Evolutionary conservation across 2,113 vertebrate species (phyloP).

Genomic region (Pithys albifrons): DNA sequence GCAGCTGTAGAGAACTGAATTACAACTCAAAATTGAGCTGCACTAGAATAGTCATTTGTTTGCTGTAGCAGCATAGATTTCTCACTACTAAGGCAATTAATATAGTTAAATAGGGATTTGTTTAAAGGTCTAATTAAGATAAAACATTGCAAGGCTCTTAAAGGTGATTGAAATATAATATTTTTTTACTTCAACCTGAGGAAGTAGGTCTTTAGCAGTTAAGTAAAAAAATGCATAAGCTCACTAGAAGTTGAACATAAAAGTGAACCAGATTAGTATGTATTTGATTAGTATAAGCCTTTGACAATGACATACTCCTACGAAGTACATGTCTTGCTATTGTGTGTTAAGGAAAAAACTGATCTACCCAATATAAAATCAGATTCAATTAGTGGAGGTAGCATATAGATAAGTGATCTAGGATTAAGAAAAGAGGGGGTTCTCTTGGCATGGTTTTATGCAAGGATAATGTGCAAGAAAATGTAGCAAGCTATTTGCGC

Average conservation of each 20-base stretch:
- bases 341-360: not conserved
- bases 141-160: conserved; percentile 38
- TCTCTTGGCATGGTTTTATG: not conserved
- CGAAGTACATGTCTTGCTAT: not conserved
- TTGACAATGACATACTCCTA: not conserved
- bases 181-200: not conserved
- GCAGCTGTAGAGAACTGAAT: conserved; percentile 21
- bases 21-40: conserved; percentile 23
- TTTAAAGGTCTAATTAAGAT: conserved; percentile 48
- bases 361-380: not conserved
- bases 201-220: not conserved
- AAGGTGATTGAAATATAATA: not conserved
- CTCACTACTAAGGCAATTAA: conserved; percentile 12
- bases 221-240: not conserved
- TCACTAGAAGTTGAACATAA: not conserved
- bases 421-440: not conserved
- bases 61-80: conserved; percentile 38
- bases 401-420: not conserved
- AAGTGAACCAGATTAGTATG: not conserved
- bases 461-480: not conserved
- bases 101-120: not conserved
- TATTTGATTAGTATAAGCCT: not conserved
- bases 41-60: conserved; percentile 12
- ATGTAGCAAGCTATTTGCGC: not conserved
- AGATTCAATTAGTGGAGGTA: not conserved